Percentiles rank a stretch among this genome's conserved stretches.
These are phyloP conservation scores for Malurus leucopterus DNA, from an alignment of 2,797 vertebrate species.

Conservation along the genomic window DNA sequence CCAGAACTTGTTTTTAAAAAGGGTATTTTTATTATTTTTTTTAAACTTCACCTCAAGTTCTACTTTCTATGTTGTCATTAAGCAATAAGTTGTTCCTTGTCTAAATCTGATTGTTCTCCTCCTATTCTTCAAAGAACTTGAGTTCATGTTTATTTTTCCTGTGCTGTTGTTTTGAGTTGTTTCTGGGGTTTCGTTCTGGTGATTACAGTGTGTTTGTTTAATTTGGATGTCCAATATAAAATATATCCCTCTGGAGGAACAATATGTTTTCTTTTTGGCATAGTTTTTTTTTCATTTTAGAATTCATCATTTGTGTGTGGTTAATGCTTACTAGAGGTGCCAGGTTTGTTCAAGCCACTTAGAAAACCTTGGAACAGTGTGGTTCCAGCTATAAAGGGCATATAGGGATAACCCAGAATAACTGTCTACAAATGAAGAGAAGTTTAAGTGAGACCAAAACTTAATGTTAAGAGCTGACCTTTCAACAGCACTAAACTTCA, in stretches of 20 bases:
- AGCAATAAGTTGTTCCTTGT: slow-evolving; percentile 3
- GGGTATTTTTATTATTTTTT: not conserved
- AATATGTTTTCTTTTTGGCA: slow-evolving; percentile 34
- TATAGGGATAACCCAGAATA: not conserved
- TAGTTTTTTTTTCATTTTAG: not conserved
- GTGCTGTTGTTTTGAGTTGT: slow-evolving; percentile 24
- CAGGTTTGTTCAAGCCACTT: slow-evolving; percentile 15
- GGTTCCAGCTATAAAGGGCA: not conserved
- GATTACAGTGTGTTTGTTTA: slow-evolving; percentile 54
- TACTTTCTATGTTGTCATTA: not conserved
- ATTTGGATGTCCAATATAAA: slow-evolving; percentile 40
- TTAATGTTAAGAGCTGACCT: not conserved
- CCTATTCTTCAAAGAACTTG: slow-evolving; percentile 11
- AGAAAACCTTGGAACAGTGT: not conserved
- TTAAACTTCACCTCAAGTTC: not conserved
- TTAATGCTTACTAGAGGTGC: not conserved
- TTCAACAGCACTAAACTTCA: not conserved
- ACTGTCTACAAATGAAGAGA: not conserved
- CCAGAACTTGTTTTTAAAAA: not conserved
- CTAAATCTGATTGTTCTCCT: not conserved
- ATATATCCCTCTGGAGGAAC: slow-evolving; percentile 29
- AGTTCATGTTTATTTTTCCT: slow-evolving; percentile 56
- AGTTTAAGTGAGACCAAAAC: not conserved
- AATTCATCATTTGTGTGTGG: slow-evolving; percentile 3
- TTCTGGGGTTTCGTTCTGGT: slow-evolving; percentile 44